These are phyloP conservation scores for Nicator chloris DNA, from an alignment of 2,113 vertebrate genomes.

Conservation along the genomic window DNA sequence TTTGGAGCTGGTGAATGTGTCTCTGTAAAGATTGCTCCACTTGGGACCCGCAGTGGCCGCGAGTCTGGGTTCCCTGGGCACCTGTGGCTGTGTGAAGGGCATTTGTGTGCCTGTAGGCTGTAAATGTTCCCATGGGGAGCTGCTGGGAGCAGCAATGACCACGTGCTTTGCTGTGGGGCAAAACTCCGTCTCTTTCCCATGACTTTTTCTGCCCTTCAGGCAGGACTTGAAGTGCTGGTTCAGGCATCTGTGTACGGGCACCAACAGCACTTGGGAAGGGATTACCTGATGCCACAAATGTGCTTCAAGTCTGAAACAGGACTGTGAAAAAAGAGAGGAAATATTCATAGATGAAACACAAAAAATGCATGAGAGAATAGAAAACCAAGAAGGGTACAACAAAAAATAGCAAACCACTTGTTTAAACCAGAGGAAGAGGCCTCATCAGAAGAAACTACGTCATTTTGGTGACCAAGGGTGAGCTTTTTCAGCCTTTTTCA, in stretches of 20 bases:
- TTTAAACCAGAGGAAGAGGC: not conserved
- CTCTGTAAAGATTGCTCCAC: not conserved
- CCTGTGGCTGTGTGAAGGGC: not conserved
- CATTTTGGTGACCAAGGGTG: not conserved
- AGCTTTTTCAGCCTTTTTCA: not conserved
- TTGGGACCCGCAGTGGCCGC: fast-evolving
- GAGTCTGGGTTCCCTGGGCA: not conserved
- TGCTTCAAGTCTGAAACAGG: not conserved
- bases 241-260: fast-evolving
- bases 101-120: fast-evolving
- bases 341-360: not conserved
- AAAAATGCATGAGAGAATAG: not conserved
- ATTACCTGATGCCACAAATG: not conserved
- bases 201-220: not conserved
- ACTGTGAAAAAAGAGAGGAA: not conserved
- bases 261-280: not conserved
- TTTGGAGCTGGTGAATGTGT: fast-evolving
- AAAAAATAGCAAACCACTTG: not conserved
- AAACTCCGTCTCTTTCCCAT: not conserved
- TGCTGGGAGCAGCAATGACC: not conserved
- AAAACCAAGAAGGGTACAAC: not conserved
- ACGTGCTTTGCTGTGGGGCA: not conserved
- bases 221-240: not conserved
- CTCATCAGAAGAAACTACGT: not conserved
- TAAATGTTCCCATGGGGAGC: not conserved